phyloP scores from a whole-genome alignment of 2,888 invertebrate genomes.

The Tigriopus californicus region DNA sequence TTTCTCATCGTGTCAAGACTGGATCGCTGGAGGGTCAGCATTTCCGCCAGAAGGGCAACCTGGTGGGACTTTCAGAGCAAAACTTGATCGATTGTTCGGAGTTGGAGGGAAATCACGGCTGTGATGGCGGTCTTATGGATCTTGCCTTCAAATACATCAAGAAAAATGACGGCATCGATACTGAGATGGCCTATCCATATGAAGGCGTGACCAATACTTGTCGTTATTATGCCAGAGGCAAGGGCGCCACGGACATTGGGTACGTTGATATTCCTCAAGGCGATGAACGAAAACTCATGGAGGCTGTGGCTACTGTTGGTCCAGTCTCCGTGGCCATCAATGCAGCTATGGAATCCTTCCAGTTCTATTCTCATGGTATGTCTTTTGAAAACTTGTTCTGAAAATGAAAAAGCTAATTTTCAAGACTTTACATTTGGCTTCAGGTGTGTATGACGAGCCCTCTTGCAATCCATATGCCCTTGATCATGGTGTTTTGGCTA shows the following conservation, averaged over 20 bases:
- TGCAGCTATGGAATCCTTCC: constrained; percentile 64
- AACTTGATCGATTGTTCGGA: constrained; percentile 73
- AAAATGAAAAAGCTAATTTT: no score
- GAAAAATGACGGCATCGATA: constrained; percentile 69
- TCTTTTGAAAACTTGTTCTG: no score
- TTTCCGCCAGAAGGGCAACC: constrained; percentile 50
- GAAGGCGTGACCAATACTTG: constrained; percentile 38
- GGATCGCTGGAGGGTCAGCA: constrained; percentile 79
- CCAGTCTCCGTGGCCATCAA: constrained; percentile 76
- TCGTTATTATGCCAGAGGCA: constrained; percentile 34
- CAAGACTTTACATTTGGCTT: no score
- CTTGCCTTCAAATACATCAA: constrained; percentile 66
- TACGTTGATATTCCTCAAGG: constrained; percentile 48
- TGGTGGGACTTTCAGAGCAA: constrained; percentile 75
- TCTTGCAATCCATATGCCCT: constrained; percentile 46
- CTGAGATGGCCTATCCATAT: constrained; percentile 71
- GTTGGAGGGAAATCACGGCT: constrained; percentile 69
- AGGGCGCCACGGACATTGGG: constrained; percentile 61
- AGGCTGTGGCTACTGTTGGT: constrained; percentile 62
- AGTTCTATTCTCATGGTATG: constrained; percentile 41
- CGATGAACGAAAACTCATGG: constrained; percentile 48
- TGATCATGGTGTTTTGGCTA: constrained; percentile 69
- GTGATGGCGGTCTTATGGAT: constrained; percentile 67
- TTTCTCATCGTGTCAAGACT: no score
- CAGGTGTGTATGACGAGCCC: constrained; percentile 49